phyloP scores from a whole-genome alignment of 1,140 invertebrate genomes.

The Philopotamus ludificatus region DNA sequence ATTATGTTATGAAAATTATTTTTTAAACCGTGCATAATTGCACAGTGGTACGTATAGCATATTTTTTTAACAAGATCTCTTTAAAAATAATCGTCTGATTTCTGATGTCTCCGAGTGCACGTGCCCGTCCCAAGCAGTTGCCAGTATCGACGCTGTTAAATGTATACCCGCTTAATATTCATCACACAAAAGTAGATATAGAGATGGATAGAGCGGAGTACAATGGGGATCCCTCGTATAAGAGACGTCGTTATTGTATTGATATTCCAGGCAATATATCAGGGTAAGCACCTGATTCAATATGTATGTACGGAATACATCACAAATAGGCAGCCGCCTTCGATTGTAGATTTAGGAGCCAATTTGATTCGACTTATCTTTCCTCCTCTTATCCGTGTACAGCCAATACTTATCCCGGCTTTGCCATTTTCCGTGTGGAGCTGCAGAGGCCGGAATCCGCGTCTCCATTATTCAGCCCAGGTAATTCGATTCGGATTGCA shows the following conservation, averaged over 20 bases:
- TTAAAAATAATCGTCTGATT: no score
- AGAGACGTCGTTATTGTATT: not conserved
- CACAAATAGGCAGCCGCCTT: conserved; percentile 25
- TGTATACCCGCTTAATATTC: not conserved
- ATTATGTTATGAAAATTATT: not conserved
- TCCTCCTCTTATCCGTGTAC: conserved; percentile 27
- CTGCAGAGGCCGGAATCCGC: not conserved
- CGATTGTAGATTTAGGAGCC: conserved; percentile 36
- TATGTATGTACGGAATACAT: conserved; percentile 8
- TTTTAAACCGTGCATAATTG: no score
- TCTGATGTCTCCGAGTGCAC: no score
- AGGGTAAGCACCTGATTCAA: not conserved
- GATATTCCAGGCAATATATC: not conserved
- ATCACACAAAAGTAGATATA: no score
- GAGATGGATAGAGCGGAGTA: not conserved
- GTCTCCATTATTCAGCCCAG: no score
- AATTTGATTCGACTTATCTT: conserved; percentile 38
- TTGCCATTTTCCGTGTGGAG: conserved; percentile 11
- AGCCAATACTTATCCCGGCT: conserved; percentile 23
- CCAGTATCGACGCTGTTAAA: no score
- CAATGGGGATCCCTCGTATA: not conserved
- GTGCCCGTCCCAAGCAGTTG: no score
- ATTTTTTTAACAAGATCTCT: no score
- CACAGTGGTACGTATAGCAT: no score
- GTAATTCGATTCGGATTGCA: no score